phyloP scores from a whole-genome alignment of 2,113 vertebrate genomes.

The Corythornis vintsioides region DNA sequence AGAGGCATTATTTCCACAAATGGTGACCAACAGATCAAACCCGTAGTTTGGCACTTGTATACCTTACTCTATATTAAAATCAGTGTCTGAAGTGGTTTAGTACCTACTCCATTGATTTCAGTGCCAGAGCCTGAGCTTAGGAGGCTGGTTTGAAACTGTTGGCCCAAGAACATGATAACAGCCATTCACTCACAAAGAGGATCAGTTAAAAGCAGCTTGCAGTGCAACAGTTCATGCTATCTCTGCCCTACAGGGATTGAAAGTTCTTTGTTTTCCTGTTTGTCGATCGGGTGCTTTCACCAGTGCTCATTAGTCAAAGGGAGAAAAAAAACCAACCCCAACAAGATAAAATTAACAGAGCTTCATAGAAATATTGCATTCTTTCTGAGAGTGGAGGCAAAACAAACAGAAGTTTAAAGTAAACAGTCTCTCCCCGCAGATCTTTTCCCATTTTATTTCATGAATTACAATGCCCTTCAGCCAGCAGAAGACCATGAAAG shows the following conservation, averaged over 20 bases:
- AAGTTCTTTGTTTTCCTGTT: constrained; percentile 24
- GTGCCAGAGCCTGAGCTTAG: neutral
- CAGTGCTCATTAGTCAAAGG: constrained; percentile 8
- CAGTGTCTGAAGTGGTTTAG: neutral
- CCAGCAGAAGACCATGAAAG: constrained; percentile 42
- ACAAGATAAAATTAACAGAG: neutral
- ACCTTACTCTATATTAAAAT: neutral
- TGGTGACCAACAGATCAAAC: neutral
- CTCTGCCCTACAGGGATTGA: neutral
- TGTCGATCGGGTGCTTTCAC: neutral
- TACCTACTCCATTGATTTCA: neutral
- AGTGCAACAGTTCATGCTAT: neutral
- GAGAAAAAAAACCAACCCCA: neutral
- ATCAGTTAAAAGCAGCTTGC: neutral
- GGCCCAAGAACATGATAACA: neutral
- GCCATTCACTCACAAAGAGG: neutral
- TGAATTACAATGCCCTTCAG: constrained; percentile 62
- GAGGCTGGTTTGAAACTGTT: neutral
- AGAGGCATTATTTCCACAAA: neutral
- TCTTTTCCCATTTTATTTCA: constrained; percentile 37
- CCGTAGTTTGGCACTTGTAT: neutral
- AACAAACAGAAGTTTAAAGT: constrained; percentile 63
- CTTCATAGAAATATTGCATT: constrained; percentile 46
- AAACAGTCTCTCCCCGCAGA: constrained; percentile 40
- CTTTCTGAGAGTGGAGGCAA: constrained; percentile 47